Evolutionary conservation across 30 jellyfish, hydroid and myxozoan species (phyloP).

Genomic region (Aurelia sp.): DNA sequence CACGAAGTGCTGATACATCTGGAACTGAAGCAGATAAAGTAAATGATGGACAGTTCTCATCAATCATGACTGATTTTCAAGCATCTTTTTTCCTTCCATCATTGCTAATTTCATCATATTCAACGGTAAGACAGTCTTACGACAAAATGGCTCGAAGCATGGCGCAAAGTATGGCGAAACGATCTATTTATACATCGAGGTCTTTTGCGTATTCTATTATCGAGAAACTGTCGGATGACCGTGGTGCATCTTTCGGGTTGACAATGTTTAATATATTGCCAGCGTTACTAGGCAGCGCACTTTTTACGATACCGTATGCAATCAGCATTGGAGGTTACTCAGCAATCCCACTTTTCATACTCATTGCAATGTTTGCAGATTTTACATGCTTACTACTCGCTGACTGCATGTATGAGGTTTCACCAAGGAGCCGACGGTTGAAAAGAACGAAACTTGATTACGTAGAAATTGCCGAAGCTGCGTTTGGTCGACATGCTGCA

Average conservation of each 20-base stretch:
- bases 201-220: conserved; percentile 50
- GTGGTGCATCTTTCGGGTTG: conserved; percentile 80
- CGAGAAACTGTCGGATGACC: conserved; percentile 82
- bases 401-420: conserved; percentile 81
- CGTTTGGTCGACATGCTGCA: conserved; percentile 68
- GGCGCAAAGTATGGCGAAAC: conserved; percentile 52
- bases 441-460: conserved; percentile 66
- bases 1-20: neutral
- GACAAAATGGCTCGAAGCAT: conserved; percentile 47
- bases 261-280: conserved; percentile 78
- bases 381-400: conserved; percentile 64
- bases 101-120: conserved; percentile 34
- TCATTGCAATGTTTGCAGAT: conserved; percentile 66
- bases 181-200: conserved; percentile 31
- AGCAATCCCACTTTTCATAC: conserved; percentile 40
- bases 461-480: conserved; percentile 64
- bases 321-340: conserved; percentile 72
- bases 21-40: neutral
- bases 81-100: conserved; percentile 80
- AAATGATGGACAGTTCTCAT: conserved; percentile 6
- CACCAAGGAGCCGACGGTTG: conserved; percentile 70
- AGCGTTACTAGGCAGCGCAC: conserved; percentile 64
- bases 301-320: conserved; percentile 75
- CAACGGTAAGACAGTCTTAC: conserved; percentile 49
- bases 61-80: conserved; percentile 67